Evolutionary conservation across 2,113 vertebrate genomes (phyloP), one percentile per base, ranked within the genome.

Genomic region (Ochotona curzoniae): DNA sequence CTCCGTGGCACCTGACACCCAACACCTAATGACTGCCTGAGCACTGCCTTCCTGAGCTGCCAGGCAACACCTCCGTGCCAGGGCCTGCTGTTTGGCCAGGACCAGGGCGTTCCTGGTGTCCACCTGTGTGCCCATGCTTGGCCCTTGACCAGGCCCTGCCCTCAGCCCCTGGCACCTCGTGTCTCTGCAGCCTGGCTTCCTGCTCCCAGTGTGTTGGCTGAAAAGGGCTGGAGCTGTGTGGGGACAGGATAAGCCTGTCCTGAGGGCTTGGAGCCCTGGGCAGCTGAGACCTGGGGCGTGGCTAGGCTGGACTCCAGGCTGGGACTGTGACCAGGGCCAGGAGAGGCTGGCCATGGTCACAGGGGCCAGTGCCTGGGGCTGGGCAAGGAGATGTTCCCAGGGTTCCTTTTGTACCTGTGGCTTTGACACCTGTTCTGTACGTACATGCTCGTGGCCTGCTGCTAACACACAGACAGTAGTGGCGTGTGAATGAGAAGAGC

Each of bases 191-290:
- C 76, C 60, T 6, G 18, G 21, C 54, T n/a, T 69, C 38, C 70
- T 30, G 15, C 12, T 7, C 57, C 71, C 28, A 1, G 5, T 57
- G 26, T 75, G 4, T 15, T 30, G 23, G 49, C 60, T 32, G 15
- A 81, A 57, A 80, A 71, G 49, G 26, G 61, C 23, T 61, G 74
- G 64, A 32, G 51, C 76, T 25, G 23, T 17, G 2, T 15, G 17
- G 54, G 18, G 28, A 26, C 21, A 15, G 11, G 21, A 4, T 1
- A 20, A n/a, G 44, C 15, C 10, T 0, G 0, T 86, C 3, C 6
- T 15, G 35, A 84, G 51, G 57, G 32, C n/a, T 14, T 67, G 54
- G 69, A 44, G 8, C 44, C 18, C 2, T 3, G 18, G 91, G 61
- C n/a, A 66, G 26, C 32, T 51, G 73, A 25, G 69, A 25, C 26